Evolutionary conservation across 2,797 vertebrate species (phyloP).

Genomic region (Peromyscus nudipes): DNA sequence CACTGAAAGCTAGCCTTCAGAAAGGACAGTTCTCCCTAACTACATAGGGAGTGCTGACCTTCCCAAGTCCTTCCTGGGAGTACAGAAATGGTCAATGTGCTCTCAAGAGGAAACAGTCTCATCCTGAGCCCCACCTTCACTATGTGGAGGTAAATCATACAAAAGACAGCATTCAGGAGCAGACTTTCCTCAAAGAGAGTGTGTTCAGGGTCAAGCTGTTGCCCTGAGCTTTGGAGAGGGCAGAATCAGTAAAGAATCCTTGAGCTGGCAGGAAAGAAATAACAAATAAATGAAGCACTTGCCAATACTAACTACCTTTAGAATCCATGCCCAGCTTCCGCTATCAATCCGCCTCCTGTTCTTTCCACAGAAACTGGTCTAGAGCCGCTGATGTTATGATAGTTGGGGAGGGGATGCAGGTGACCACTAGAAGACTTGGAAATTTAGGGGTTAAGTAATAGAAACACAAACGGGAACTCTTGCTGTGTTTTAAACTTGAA

Average conservation of each 20-base stretch:
- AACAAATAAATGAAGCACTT: neutral
- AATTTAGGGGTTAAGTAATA: neutral
- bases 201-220: neutral
- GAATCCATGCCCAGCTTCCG: neutral
- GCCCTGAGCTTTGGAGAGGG: neutral
- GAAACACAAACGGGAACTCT: conserved; percentile 12
- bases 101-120: neutral
- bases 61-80: neutral
- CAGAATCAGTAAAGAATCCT: neutral
- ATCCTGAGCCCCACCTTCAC: neutral
- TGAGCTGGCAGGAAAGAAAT: neutral
- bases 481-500: neutral
- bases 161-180: neutral
- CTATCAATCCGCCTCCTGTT: neutral
- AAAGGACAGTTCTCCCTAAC: neutral
- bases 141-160: neutral
- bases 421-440: neutral
- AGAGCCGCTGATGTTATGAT: no score
- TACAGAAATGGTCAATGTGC: neutral
- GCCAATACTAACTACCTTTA: neutral
- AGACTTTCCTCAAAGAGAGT: neutral
- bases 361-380: neutral
- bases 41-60: neutral
- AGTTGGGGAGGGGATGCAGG: neutral
- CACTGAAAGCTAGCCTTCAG: neutral